phyloP scores from a whole-genome alignment of 2,113 vertebrate genomes.

The Lynx canadensis region DNA sequence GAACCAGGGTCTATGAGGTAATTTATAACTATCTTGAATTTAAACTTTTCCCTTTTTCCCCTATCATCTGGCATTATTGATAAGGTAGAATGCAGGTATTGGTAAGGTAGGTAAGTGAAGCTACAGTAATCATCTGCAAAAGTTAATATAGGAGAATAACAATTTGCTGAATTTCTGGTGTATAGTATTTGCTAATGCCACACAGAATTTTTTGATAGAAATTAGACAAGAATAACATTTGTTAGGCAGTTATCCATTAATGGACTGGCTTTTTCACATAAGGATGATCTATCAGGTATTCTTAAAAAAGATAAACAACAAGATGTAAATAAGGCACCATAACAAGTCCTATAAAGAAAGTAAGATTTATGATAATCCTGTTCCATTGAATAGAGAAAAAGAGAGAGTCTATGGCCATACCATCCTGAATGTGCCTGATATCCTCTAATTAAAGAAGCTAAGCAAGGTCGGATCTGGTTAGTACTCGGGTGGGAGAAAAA shows the following conservation, averaged over 20 bases:
- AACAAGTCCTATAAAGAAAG: slow-evolving; percentile 19
- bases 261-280: slow-evolving; percentile 40
- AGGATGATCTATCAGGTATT: slow-evolving; percentile 37
- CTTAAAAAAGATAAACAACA: slow-evolving; percentile 49
- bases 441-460: neutral
- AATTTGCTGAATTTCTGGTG: slow-evolving; percentile 30
- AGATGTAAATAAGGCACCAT: slow-evolving; percentile 38
- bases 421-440: neutral
- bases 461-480: neutral
- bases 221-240: slow-evolving; percentile 55
- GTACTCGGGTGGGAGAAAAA: neutral
- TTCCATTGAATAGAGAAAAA: neutral
- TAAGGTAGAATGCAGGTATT: neutral
- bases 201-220: slow-evolving; percentile 42
- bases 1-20: slow-evolving; percentile 21
- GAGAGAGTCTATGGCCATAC: neutral
- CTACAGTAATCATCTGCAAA: slow-evolving; percentile 46
- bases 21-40: slow-evolving; percentile 67
- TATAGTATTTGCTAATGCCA: slow-evolving; percentile 43
- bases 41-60: slow-evolving; percentile 62
- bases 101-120: too few relatives aligned
- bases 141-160: slow-evolving; percentile 44
- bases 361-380: slow-evolving; percentile 44
- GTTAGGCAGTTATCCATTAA: slow-evolving; percentile 55
- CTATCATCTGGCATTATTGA: slow-evolving; percentile 21